Percentiles rank a stretch among this genome's conserved stretches.
phyloP scores from a whole-genome alignment of 2,888 invertebrate genomes.

The Pachliopta kotzebuea region DNA sequence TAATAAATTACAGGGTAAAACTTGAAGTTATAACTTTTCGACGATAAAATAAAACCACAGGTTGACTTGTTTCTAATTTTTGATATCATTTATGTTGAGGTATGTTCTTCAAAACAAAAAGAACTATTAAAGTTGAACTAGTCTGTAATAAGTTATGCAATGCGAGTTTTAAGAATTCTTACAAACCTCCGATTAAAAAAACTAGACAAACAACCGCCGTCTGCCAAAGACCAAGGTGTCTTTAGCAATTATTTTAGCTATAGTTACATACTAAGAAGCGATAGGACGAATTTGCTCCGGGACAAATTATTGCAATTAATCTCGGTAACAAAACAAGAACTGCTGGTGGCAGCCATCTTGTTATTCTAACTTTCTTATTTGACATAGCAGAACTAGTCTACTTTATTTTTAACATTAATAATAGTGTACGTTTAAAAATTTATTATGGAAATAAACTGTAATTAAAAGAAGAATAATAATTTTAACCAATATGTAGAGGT shows the following conservation, averaged over 20 bases:
- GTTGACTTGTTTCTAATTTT: too few species aligned
- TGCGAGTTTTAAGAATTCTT: neutral
- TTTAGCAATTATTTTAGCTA: slow-evolving; percentile 23
- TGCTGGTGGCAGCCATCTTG: slow-evolving; percentile 16
- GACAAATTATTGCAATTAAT: slow-evolving; percentile 35
- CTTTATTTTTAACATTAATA: too few species aligned
- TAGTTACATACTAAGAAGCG: slow-evolving; percentile 11
- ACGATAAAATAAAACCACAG: too few species aligned
- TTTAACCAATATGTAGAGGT: too few species aligned
- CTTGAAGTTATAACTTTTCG: too few species aligned
- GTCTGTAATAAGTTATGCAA: neutral
- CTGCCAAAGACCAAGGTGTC: slow-evolving; percentile 2
- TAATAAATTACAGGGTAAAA: too few species aligned
- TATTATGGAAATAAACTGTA: too few species aligned
- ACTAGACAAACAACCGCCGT: neutral
- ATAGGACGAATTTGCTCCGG: slow-evolving; percentile 27
- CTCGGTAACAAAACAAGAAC: slow-evolving; percentile 32
- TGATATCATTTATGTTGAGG: too few species aligned
- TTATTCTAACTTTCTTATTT: slow-evolving; percentile 23
- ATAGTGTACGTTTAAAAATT: too few species aligned
- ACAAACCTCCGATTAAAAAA: neutral
- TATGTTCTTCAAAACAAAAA: too few species aligned
- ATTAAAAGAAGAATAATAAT: too few species aligned
- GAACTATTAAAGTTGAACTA: too few species aligned
- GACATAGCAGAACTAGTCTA: neutral